These are phyloP conservation scores for Cerastis rubricosa DNA, from an alignment of 2,888 invertebrate genomes.

Conservation along the genomic window DNA sequence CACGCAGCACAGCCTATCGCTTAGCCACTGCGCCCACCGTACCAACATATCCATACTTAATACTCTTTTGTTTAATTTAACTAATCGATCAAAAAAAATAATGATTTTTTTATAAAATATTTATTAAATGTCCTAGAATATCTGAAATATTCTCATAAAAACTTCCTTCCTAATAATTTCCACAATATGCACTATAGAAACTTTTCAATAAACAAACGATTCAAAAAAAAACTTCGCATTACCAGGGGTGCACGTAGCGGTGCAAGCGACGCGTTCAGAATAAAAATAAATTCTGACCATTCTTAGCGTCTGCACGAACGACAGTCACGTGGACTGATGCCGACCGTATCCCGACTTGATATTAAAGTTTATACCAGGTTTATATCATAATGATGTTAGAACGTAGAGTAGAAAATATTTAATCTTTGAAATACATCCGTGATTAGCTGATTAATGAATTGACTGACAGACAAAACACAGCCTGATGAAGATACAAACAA, in stretches of 20 bases:
- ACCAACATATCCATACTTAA: no score
- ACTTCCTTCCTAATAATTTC: background rate
- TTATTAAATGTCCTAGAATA: no score
- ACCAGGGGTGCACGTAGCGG: conserved; percentile 44
- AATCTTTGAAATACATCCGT: background rate
- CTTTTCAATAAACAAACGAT: conserved; percentile 48
- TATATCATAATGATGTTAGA: background rate
- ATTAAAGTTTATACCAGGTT: background rate
- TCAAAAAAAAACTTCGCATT: no score
- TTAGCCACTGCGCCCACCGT: no score
- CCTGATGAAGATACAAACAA: conserved; percentile 3
- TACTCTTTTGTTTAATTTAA: no score
- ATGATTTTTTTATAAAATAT: no score
- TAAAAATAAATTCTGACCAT: conserved; percentile 55
- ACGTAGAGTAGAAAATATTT: background rate
- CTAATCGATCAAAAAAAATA: no score
- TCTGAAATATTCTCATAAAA: no score
- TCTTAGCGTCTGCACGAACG: conserved; percentile 3
- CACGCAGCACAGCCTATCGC: no score
- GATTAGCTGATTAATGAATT: background rate
- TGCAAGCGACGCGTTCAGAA: conserved; percentile 29
- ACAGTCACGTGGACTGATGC: conserved; percentile 23
- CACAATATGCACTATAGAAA: conserved; percentile 1
- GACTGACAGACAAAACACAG: background rate
- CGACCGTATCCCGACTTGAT: background rate